Conservation (phyloP, 1,140 invertebrate genomes). For the Portunus trituberculatus region DNA sequence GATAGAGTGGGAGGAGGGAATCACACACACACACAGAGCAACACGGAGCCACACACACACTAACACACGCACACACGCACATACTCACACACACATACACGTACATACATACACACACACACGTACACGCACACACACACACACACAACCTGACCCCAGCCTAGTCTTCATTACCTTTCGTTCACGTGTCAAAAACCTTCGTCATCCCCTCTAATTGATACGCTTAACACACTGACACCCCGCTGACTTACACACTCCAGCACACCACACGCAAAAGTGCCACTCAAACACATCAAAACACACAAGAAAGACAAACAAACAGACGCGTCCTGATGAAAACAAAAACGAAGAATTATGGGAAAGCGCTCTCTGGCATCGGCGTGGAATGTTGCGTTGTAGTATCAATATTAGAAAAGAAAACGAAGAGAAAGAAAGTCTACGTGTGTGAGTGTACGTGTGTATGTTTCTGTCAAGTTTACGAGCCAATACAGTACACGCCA, state of each 20-base stretch:
- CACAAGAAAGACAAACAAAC: neutral
- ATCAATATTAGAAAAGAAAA: neutral
- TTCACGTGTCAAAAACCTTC: neutral
- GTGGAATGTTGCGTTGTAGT: neutral
- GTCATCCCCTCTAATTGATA: neutral
- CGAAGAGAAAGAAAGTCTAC: neutral
- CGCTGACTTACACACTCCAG: neutral
- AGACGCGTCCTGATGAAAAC: neutral
- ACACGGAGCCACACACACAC: no score
- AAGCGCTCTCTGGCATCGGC: neutral
- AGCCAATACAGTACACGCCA: neutral
- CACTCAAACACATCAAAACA: neutral
- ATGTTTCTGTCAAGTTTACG: neutral
- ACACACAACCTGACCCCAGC: neutral
- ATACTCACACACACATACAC: constrained; percentile 27
- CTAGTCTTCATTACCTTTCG: neutral
- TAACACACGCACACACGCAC: constrained; percentile 37
- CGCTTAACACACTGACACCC: neutral
- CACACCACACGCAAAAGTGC: constrained; percentile 6
- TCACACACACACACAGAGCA: no score
- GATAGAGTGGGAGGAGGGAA: no score
- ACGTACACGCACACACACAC: neutral
- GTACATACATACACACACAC: constrained; percentile 28
- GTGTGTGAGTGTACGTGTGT: neutral
- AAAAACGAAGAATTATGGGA: neutral